These are phyloP conservation scores for Pelecanus crispus DNA, from an alignment of 2,113 vertebrate genomes.

Conservation along the genomic window DNA sequence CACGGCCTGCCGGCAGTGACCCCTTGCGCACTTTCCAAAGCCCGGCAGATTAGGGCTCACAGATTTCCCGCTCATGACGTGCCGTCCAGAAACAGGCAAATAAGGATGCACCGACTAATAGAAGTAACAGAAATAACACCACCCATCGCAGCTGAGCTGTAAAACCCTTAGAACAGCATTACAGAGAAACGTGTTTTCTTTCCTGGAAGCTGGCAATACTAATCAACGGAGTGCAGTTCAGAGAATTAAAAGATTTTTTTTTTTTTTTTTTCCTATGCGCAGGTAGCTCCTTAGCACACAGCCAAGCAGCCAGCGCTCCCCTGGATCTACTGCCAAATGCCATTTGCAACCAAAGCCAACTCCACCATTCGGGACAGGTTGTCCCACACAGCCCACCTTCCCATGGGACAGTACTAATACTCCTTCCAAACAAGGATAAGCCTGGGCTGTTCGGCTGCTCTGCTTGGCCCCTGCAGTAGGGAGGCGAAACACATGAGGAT, in stretches of 20 bases:
- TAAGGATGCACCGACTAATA: not conserved
- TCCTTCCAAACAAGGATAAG: not conserved
- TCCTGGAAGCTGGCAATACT: not conserved
- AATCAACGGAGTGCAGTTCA: not conserved
- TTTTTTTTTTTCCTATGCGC: fast-evolving
- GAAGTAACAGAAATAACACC: not conserved
- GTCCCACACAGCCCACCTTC: not conserved
- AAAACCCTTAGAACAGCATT: not conserved
- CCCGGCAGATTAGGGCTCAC: not conserved
- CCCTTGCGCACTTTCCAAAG: not conserved
- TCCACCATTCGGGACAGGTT: not conserved
- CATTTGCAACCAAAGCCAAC: not conserved
- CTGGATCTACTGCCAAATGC: not conserved
- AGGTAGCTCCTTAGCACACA: not conserved
- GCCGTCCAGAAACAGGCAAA: not conserved
- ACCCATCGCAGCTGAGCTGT: not conserved
- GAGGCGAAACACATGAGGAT: not conserved
- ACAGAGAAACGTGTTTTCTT: not conserved
- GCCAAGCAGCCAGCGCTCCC: not conserved
- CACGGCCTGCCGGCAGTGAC: not conserved
- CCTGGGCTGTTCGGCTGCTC: not conserved
- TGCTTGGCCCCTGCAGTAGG: fast-evolving
- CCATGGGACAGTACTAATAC: not conserved
- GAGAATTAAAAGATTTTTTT: not conserved
- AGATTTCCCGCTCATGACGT: not conserved